phyloP scores from a whole-genome alignment of 2,888 invertebrate species.

The Agriopis leucophaearia region DNA sequence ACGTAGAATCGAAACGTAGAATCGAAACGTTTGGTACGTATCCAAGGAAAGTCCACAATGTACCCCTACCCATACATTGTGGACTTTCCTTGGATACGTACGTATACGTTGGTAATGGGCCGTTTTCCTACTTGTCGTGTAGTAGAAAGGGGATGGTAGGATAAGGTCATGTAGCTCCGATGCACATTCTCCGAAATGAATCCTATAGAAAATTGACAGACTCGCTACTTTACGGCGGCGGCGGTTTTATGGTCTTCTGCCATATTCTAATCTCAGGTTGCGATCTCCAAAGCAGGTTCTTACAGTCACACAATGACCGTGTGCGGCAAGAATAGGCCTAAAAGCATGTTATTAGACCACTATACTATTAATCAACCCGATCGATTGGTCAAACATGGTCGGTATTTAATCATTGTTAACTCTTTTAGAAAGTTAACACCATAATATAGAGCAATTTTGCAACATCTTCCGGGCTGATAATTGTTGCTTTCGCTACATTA shows the following conservation, averaged over 20 bases:
- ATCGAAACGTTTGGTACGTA: no score
- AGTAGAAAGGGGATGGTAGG: no score
- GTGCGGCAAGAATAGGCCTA: constrained; percentile 16
- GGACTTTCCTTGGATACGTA: no score
- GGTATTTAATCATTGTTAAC: constrained; percentile 47
- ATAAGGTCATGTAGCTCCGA: no score
- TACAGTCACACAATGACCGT: constrained; percentile 21
- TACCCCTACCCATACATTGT: no score
- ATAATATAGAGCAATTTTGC: constrained; percentile 30
- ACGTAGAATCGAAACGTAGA: no score
- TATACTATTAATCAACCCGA: constrained; percentile 44
- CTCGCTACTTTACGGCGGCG: no score
- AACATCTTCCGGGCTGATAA: constrained; percentile 25
- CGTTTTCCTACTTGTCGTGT: no score
- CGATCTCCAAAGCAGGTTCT: constrained; percentile 5
- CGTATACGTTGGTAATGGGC: no score
- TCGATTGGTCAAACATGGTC: constrained; percentile 43
- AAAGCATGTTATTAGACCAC: constrained; percentile 40
- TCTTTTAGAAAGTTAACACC: constrained; percentile 49
- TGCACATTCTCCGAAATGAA: no score
- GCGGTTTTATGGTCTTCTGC: neutral
- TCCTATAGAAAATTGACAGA: no score
- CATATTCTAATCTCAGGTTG: neutral
- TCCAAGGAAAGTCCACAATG: no score
- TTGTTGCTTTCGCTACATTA: constrained; percentile 25